Base-by-base conservation (phyloP, 2,888 invertebrate species). In the Auanema freiburgensis region DNA sequence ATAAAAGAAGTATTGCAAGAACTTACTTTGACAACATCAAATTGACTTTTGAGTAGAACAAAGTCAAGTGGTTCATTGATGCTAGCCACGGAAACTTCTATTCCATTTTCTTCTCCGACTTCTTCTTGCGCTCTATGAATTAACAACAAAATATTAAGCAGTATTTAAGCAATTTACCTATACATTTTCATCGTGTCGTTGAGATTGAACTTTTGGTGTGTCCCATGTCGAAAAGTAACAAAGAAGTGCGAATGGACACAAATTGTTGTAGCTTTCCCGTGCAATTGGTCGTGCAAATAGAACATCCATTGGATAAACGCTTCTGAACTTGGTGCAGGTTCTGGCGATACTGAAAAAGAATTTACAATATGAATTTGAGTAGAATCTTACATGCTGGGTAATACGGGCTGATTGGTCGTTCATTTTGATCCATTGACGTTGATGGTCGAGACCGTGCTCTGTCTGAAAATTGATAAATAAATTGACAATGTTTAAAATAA, bases 41-140 rank as follows among this genome's bases (percentile, higher is more conserved):
- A n/a, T 62, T 69, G 14, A 46, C 69, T 71, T 18, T 62, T 59
- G 51, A 69, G 65, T 53, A 69, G 24, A 40, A 69, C 44, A 52
- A 71, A 69, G 25, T 69, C 64, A 23, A 71, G 58, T 6, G 41
- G 6, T 46, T 69, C 69, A 53, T 71, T 71, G 60, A 69, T 59
- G 2, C 67, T 61, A n/a, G 61, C 69, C 40, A 68, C 69, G 50
- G 10, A 24, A 1, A 69, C 70, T 1, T 67, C 55, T 12, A 53
- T 53, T 16, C 67, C 67, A 33, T 1, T 46, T 57, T 63, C 21
- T 63, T 67, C 67, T 3, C 24, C 25, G 50, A 54, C 51, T 57
- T 67, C 67, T 18, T 67, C 40, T 43, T 69, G 16, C 52, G 43
- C 67, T 33, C 44, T 58, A 61, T 60, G 55, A 55, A 64, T 64